Conservation (phyloP, 2,888 invertebrate species). For the Seira ritae region DNA sequence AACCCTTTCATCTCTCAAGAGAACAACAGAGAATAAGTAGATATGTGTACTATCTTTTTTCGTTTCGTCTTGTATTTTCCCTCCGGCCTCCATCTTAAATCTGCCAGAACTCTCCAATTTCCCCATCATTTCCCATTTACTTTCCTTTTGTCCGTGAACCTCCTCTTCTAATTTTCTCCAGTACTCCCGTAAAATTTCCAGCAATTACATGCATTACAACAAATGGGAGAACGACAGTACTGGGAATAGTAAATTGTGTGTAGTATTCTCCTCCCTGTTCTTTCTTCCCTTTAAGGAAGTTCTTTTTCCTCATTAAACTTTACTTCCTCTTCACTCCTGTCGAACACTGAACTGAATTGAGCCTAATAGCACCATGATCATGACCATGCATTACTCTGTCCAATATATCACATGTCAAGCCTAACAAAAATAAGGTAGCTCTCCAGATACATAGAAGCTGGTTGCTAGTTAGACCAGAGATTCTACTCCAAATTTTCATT, state of each 20-base stretch:
- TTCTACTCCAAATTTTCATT: no score
- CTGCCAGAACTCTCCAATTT: not conserved
- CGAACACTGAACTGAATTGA: not conserved
- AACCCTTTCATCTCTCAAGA: no score
- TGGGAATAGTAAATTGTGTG: constrained; percentile 57
- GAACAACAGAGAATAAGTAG: no score
- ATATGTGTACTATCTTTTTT: no score
- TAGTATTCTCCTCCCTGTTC: not conserved
- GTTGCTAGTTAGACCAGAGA: no score
- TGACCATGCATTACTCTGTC: constrained; percentile 37
- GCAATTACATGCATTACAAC: constrained; percentile 53
- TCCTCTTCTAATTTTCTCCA: no score
- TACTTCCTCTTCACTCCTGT: constrained; percentile 1
- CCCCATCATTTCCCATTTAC: constrained; percentile 1
- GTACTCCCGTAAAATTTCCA: constrained; percentile 27
- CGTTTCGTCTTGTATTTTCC: no score
- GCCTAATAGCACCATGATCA: constrained; percentile 8
- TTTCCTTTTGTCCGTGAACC: no score
- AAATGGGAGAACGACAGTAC: constrained; percentile 52
- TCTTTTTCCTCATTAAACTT: constrained; percentile 12
- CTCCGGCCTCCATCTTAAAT: not conserved
- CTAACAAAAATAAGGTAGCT: constrained; percentile 28
- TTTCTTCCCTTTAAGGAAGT: not conserved
- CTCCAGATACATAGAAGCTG: no score
- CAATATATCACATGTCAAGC: constrained; percentile 54